Base-by-base conservation (phyloP, 1,140 invertebrate species). In the Catajapyx aquilonaris region DNA sequence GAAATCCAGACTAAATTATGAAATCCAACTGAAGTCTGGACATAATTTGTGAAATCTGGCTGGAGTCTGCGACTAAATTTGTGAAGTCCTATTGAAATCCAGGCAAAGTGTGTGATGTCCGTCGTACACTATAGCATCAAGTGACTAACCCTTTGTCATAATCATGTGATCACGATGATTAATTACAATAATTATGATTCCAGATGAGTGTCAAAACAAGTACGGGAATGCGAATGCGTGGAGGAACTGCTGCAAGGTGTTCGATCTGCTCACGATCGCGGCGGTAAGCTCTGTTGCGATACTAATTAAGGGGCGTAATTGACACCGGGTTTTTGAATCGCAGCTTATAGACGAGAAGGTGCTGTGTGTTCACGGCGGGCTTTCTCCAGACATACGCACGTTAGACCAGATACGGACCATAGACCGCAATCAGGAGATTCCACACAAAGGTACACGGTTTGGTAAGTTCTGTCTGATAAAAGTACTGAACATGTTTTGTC, bases 141-240 rank as follows among this genome's bases (percentile, higher is more conserved):
- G n/a, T n/a, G n/a, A n/a, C n/a, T n/a, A n/a, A n/a, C n/a, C n/a
- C n/a, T n/a, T n/a, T n/a, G n/a, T n/a, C n/a, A n/a, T n/a, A n/a
- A n/a, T n/a, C n/a, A n/a, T n/a, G n/a, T n/a, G n/a, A n/a, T n/a
- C n/a, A n/a, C n/a, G n/a, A n/a, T n/a, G n/a, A n/a, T n/a, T n/a
- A n/a, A n/a, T n/a, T n/a, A n/a, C n/a, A n/a, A n/a, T n/a, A n/a
- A 37, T 44, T 38, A 40, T 31, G 30, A 44, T 60, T 60, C 28
- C 52, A 80, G 90, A 98, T 71, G 93, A 98, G 62, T 98, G 93
- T 64, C 76, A 93, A 51, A 91, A 77, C 40, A 98, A 98, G 65
- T 98, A 98, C 69, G 93, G 91, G 36, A 97, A 96, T 71, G 78
- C 84, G 35, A 96, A 95, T 70, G 87, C 88, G 34, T 98, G 93